Conservation (phyloP, 2,888 invertebrate genomes). For the Blera fallax region DNA sequence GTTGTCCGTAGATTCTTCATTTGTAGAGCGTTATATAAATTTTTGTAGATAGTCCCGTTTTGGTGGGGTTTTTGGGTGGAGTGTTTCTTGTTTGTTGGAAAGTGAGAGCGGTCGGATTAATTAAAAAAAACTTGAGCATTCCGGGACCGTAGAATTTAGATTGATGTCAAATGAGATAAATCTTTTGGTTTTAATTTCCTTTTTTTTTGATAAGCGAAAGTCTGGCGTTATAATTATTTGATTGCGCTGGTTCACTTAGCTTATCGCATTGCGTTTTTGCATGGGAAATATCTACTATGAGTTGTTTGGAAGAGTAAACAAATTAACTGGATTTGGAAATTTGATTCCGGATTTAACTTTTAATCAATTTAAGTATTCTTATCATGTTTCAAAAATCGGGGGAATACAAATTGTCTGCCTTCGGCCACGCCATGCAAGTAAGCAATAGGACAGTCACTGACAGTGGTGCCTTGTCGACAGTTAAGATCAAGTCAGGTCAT, state of each 20-base stretch:
- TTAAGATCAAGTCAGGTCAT: neutral
- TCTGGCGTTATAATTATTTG: neutral
- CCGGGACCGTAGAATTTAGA: neutral
- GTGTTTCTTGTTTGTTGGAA: neutral
- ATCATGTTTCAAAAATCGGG: neutral
- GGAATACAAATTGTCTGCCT: neutral
- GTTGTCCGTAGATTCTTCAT: neutral
- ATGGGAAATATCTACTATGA: neutral
- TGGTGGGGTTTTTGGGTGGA: neutral
- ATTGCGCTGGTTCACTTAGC: neutral
- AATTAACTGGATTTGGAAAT: neutral
- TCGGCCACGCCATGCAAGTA: neutral
- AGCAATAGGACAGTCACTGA: neutral
- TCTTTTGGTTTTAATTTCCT: neutral
- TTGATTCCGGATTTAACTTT: neutral
- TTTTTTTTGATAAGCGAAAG: slow-evolving; percentile 40
- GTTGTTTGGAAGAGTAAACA: neutral
- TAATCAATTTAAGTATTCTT: neutral
- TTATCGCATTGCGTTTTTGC: neutral
- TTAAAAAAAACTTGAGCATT: neutral
- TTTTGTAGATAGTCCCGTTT: neutral
- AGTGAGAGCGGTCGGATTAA: slow-evolving; percentile 4
- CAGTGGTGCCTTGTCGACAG: neutral
- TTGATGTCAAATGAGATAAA: neutral
- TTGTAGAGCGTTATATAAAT: slow-evolving; percentile 6